Base-by-base conservation (phyloP, 2,113 vertebrate species). In the Anarrhichthys ocellatus region DNA sequence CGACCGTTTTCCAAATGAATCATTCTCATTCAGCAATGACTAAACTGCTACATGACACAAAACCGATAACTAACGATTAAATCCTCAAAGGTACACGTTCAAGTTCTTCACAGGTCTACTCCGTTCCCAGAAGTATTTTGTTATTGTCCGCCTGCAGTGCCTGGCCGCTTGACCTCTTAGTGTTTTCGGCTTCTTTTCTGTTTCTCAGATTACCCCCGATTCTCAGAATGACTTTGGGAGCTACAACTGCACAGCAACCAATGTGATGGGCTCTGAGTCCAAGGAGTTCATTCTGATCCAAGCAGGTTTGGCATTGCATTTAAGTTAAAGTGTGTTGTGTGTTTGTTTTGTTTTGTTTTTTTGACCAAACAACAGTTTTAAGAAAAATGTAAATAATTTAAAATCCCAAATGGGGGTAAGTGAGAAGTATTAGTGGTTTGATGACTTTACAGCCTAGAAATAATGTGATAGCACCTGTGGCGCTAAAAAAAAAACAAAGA, bases 161-260 rank as follows among this genome's bases (percentile, higher is more conserved):
- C 17, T 46, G 14, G 0, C 24, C 5, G 24, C 34, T 27, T 50
- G 42, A 66, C 2, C 22, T 81, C 38, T 65, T 10, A 0, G 6
- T 68, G 48, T 80, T 79, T 65, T 15, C 20, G 18, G 59, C 0
- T 63, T 11, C 83, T 46, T 76, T 64, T 76, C 34, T 40, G 1
- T 69, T 20, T 38, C 22, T 68, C 86, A 99, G 98, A 94, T 99
- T 85, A 98, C 96, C 1, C 98, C 98, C 0, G 96, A 98, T 76
- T 98, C 97, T 14, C 96, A 99, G 90, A 96, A 94, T 6, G 98
- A 99, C 85, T 99, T 98, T 86, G 98, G 98, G 24, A 99, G 96
- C 93, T 99, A 99, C 93, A 99, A 99, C 94, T 99, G 98, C 90
- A 97, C 97, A 0, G 98, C 98, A 0, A 95, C 96, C 83, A 99